Conservation (phyloP, 2,797 vertebrate genomes). For the Gambelia wislizenii region DNA sequence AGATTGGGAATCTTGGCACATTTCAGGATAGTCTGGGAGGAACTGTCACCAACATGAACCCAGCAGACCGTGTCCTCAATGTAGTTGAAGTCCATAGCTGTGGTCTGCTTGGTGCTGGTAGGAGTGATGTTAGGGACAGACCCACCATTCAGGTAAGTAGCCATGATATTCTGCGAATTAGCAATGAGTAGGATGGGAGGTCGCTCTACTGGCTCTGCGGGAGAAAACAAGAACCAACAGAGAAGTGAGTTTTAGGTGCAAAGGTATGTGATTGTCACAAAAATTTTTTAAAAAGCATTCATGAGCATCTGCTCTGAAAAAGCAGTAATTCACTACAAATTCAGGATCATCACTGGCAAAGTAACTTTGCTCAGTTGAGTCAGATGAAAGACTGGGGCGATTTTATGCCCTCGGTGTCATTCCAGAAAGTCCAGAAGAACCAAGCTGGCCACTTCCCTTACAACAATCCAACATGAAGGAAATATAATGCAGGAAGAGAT, state of each 20-base stretch:
- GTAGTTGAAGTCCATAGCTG: slow-evolving; percentile 97
- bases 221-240: slow-evolving; percentile 19
- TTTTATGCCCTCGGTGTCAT: background rate
- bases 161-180: slow-evolving; percentile 95
- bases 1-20: slow-evolving; percentile 93
- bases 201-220: slow-evolving; percentile 92
- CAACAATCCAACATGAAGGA: background rate
- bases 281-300: too few species aligned
- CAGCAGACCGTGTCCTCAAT: slow-evolving; percentile 93
- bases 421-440: background rate
- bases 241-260: accelerated
- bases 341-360: background rate
- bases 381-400: too few species aligned
- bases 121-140: slow-evolving; percentile 87
- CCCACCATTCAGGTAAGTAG: slow-evolving; percentile 88
- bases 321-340: background rate
- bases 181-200: slow-evolving; percentile 92
- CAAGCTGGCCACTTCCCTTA: background rate
- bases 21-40: slow-evolving; percentile 90
- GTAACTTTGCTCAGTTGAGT: background rate
- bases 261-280: accelerated
- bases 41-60: slow-evolving; percentile 93
- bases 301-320: background rate
- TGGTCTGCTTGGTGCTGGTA: slow-evolving; percentile 92
- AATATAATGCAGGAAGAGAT: too few species aligned